phyloP scores from a whole-genome alignment of 2,113 vertebrate genomes.

The Sphyrna mokarran region DNA sequence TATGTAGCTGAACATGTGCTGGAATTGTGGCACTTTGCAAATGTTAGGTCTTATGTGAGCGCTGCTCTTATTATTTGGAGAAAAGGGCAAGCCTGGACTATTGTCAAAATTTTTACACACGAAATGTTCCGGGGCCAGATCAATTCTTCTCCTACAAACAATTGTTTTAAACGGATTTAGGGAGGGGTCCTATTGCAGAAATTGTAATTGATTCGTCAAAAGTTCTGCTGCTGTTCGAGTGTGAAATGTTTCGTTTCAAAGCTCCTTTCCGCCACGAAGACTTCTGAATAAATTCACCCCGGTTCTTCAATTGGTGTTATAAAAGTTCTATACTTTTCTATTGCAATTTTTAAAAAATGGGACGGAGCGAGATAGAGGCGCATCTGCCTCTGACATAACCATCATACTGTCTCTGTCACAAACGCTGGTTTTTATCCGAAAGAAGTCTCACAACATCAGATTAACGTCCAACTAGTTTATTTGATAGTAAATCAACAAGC shows the following conservation, averaged over 20 bases:
- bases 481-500: too few relatives aligned
- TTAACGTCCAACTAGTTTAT: too few relatives aligned
- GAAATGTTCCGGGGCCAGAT: slow-evolving; percentile 19
- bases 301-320: neutral
- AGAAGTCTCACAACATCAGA: too few relatives aligned
- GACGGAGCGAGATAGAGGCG: neutral
- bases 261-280: neutral
- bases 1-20: neutral
- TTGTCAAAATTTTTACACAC: neutral
- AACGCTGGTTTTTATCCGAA: neutral
- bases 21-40: neutral
- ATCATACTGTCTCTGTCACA: neutral
- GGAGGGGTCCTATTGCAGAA: neutral
- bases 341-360: neutral
- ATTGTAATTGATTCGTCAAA: neutral
- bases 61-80: neutral
- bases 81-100: neutral
- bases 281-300: neutral
- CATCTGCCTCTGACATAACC: neutral
- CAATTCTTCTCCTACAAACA: slow-evolving; percentile 13
- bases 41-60: neutral
- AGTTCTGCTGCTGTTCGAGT: neutral
- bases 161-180: slow-evolving; percentile 1
- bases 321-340: neutral
- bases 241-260: neutral